Evolutionary conservation across 2,888 invertebrate genomes (phyloP).

Genomic region (Amaurobius ferox): DNA sequence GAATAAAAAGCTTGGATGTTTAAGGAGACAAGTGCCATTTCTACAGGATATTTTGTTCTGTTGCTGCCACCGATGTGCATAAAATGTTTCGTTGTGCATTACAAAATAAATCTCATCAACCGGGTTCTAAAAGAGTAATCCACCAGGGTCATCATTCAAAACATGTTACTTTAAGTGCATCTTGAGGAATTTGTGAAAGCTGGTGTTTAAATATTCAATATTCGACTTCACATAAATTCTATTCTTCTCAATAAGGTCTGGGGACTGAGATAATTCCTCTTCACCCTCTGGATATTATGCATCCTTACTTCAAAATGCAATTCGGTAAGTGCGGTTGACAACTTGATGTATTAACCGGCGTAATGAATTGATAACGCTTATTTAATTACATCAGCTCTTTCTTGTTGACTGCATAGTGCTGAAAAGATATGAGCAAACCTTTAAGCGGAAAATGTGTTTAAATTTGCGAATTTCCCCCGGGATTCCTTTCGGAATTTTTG

Average conservation of each 20-base stretch:
- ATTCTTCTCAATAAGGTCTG: background rate
- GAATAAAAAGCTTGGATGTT: too few relatives aligned
- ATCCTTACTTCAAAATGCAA: background rate
- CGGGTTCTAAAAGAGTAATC: too few relatives aligned
- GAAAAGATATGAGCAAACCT: conserved; percentile 51
- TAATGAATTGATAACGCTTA: conserved; percentile 16
- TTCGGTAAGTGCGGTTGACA: conserved; percentile 6
- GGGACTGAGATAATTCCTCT: background rate
- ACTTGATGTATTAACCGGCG: conserved; percentile 7
- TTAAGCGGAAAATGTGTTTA: conserved; percentile 33
- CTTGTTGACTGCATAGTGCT: conserved; percentile 15
- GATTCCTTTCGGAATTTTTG: conserved; percentile 36
- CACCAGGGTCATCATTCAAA: background rate
- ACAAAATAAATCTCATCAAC: too few relatives aligned
- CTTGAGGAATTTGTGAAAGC: background rate
- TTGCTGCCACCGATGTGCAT: too few relatives aligned
- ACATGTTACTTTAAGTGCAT: background rate
- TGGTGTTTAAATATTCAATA: conserved; percentile 3
- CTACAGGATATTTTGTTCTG: too few relatives aligned
- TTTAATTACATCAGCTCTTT: conserved; percentile 15
- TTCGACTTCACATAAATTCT: background rate
- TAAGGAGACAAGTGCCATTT: too few relatives aligned
- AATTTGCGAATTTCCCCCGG: conserved; percentile 68
- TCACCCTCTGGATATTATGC: background rate
- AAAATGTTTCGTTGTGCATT: too few relatives aligned